Evolutionary conservation across 37 sponge, comb jelly and placozoan species (phyloP).

Genomic region (Dysidea cf. avara): DNA sequence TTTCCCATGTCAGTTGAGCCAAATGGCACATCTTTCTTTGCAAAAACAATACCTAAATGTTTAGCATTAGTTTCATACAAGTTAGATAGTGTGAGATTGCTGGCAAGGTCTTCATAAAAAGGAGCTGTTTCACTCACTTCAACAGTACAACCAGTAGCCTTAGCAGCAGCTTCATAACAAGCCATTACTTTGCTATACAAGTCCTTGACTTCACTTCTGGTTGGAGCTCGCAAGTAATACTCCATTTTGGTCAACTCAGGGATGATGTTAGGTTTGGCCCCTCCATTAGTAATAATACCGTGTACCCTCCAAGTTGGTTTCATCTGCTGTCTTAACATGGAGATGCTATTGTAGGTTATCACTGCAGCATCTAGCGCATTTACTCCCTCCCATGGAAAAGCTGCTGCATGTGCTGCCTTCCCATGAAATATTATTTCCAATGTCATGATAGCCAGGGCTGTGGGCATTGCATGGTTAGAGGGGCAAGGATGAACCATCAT

Average conservation of each 20-base stretch:
- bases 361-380: conserved; percentile 92
- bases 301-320: conserved; percentile 77
- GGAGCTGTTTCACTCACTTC: conserved; percentile 10
- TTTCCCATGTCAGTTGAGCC: conserved; percentile 85
- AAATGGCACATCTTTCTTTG: not conserved
- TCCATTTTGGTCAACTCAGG: conserved; percentile 58
- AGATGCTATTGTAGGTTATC: conserved; percentile 74
- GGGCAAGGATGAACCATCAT: conserved; percentile 92
- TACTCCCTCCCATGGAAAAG: conserved; percentile 80
- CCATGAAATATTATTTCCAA: conserved; percentile 50
- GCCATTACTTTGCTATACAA: conserved; percentile 37
- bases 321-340: conserved; percentile 83
- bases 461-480: conserved; percentile 15
- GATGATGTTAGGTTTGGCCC: conserved; percentile 64
- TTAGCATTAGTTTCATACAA: conserved; percentile 35
- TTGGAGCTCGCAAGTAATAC: conserved; percentile 62
- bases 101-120: conserved; percentile 31
- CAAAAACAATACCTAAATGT: not conserved
- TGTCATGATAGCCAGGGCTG: conserved; percentile 7
- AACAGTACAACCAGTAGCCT: conserved; percentile 71
- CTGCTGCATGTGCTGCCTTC: conserved; percentile 85
- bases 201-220: conserved; percentile 16
- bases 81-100: conserved; percentile 36
- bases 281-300: conserved; percentile 69
- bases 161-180: conserved; percentile 77